Percentiles rank a stretch among this genome's conserved stretches.
Conservation (phyloP, 2,888 invertebrate species). For the Dynastes tityus region DNA sequence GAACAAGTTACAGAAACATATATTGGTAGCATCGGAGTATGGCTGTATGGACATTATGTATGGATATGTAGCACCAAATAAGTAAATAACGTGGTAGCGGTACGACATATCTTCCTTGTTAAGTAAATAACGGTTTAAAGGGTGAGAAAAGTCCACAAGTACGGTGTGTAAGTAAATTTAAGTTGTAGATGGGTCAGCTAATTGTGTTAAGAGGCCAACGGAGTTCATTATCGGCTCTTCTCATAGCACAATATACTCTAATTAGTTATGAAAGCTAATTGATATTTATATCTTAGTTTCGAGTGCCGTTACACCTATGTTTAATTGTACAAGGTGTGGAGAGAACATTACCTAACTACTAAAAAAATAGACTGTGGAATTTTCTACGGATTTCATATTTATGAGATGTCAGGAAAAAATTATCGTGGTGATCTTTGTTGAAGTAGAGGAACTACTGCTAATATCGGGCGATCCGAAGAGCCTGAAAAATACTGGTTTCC, state of each 20-base stretch:
- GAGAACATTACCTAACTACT: slow-evolving; percentile 7
- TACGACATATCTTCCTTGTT: slow-evolving; percentile 26
- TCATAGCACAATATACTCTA: slow-evolving; percentile 30
- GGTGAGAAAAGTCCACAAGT: slow-evolving; percentile 41
- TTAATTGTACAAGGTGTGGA: slow-evolving; percentile 31
- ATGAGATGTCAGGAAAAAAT: neutral
- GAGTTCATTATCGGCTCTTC: slow-evolving; percentile 38
- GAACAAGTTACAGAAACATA: too few species aligned
- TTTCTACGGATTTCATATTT: neutral
- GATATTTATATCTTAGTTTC: slow-evolving; percentile 44
- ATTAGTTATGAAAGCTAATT: slow-evolving; percentile 36
- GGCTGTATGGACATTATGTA: neutral
- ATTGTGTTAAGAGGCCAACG: slow-evolving; percentile 43
- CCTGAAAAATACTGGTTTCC: too few species aligned
- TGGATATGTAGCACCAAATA: neutral
- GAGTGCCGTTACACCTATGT: slow-evolving; percentile 35
- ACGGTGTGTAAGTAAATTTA: slow-evolving; percentile 37
- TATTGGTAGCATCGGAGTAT: too few species aligned
- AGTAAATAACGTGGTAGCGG: slow-evolving; percentile 30
- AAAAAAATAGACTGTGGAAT: slow-evolving; percentile 3
- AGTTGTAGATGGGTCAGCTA: slow-evolving; percentile 38
- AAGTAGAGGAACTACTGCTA: too few species aligned
- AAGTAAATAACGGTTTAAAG: slow-evolving; percentile 44
- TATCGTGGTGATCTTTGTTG: neutral
- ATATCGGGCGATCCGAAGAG: too few species aligned